Evolutionary conservation across 1,140 invertebrate species (phyloP).

Genomic region (Prorops nasuta): DNA sequence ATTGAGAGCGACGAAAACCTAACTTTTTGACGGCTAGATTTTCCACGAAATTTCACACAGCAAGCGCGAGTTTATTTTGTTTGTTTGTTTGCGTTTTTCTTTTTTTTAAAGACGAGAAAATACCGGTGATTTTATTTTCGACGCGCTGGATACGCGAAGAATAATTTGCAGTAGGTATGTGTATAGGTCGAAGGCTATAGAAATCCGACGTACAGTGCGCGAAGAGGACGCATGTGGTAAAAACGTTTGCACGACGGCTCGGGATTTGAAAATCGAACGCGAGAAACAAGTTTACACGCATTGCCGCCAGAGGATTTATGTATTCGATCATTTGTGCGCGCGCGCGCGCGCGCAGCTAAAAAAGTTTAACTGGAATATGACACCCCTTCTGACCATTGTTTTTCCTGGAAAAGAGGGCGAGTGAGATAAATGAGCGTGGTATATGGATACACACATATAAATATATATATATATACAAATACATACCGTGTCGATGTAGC

Average conservation of each 20-base stretch:
- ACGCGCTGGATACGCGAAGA: too few species aligned
- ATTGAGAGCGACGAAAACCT: too few species aligned
- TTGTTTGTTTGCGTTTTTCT: not conserved
- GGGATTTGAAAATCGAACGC: slow-evolving; percentile 15
- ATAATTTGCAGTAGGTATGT: not conserved
- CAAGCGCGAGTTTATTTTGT: not conserved
- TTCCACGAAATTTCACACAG: not conserved
- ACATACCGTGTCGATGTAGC: too few species aligned
- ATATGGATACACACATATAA: not conserved
- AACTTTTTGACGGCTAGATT: too few species aligned
- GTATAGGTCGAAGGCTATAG: not conserved
- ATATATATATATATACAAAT: too few species aligned
- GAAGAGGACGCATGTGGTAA: slow-evolving; percentile 6
- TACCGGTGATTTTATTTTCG: not conserved
- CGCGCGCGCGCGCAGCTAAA: not conserved
- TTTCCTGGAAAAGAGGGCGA: not conserved
- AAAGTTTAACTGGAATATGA: too few species aligned
- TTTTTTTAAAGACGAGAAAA: not conserved
- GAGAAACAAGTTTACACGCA: slow-evolving; percentile 13
- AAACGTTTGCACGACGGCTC: not conserved
- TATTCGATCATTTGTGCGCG: not conserved
- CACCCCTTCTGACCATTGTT: not conserved
- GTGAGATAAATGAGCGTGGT: not conserved
- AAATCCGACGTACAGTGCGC: too few species aligned
- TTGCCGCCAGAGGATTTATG: slow-evolving; percentile 12